A percentile compares a stretch with the other conserved stretches of the same genome.
Conservation (phyloP, 37 sponge, comb jelly and placozoan species). For the Chondrilla cf. caribensis region DNA sequence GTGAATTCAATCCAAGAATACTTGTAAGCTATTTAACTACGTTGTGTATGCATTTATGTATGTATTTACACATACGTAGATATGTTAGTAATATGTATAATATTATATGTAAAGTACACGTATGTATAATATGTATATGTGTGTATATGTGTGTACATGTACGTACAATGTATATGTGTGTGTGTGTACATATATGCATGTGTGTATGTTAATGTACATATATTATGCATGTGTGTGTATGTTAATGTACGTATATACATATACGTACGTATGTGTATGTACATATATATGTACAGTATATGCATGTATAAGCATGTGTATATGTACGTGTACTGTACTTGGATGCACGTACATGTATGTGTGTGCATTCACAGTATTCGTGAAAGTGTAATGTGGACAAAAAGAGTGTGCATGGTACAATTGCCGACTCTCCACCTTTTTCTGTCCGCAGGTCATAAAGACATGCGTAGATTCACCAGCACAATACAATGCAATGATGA, state of each 20-base stretch:
- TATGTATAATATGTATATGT: neutral
- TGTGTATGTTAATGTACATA: neutral
- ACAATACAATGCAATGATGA: conserved; percentile 85
- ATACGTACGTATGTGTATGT: too few species aligned
- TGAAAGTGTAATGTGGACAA: too few species aligned
- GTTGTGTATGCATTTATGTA: neutral
- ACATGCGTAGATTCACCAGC: conserved; percentile 57
- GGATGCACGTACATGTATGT: too few species aligned
- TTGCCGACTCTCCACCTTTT: neutral
- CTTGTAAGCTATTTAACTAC: conserved; percentile 21
- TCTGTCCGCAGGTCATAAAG: conserved; percentile 48
- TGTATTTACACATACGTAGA: neutral
- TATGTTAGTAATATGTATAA: neutral
- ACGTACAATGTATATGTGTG: neutral
- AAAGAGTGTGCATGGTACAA: too few species aligned
- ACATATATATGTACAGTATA: too few species aligned
- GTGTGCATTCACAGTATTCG: too few species aligned
- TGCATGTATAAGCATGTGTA: too few species aligned
- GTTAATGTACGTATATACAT: neutral
- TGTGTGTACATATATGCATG: neutral
- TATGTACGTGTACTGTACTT: too few species aligned
- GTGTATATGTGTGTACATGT: neutral
- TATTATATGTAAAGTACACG: neutral
- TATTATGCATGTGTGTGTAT: neutral
- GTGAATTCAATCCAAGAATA: conserved; percentile 45